Conservation (phyloP, 1,140 invertebrate genomes). For the Zaprionus tsacasi region DNA sequence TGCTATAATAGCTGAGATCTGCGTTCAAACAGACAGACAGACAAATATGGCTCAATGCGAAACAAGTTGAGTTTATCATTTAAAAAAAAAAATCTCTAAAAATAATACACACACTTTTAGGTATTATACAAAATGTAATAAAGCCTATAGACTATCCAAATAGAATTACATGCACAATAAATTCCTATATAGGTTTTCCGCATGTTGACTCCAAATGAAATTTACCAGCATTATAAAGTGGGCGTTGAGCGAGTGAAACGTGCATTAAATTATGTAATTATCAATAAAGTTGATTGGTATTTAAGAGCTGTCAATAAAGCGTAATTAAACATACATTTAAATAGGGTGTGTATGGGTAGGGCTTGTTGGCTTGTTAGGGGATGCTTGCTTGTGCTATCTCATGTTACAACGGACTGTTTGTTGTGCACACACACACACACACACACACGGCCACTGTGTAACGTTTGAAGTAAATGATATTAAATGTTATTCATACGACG, state of each 20-base stretch:
- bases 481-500: slow-evolving; percentile 61
- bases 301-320: slow-evolving; percentile 52
- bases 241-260: slow-evolving; percentile 11
- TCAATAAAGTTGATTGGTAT: slow-evolving; percentile 48
- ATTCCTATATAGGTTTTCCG: background rate
- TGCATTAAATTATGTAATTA: slow-evolving; percentile 43
- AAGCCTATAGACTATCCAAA: background rate
- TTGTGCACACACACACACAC: slow-evolving; percentile 16
- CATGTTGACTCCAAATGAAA: background rate
- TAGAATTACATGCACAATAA: background rate
- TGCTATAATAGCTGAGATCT: too few species aligned
- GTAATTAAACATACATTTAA: slow-evolving; percentile 48
- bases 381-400: slow-evolving; percentile 5
- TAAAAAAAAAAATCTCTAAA: too few species aligned
- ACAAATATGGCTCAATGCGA: too few species aligned
- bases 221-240: slow-evolving; percentile 8
- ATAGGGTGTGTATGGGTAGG: slow-evolving; percentile 16
- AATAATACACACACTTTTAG: too few species aligned
- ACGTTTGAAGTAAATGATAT: slow-evolving; percentile 55
- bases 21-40: too few species aligned
- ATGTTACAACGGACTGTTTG: slow-evolving; percentile 20
- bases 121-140: background rate
- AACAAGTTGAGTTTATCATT: too few species aligned
- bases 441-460: slow-evolving; percentile 6
- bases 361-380: slow-evolving; percentile 1